phyloP scores from a whole-genome alignment of 2,888 invertebrate genomes.

The Dichetophora obliterata region DNA sequence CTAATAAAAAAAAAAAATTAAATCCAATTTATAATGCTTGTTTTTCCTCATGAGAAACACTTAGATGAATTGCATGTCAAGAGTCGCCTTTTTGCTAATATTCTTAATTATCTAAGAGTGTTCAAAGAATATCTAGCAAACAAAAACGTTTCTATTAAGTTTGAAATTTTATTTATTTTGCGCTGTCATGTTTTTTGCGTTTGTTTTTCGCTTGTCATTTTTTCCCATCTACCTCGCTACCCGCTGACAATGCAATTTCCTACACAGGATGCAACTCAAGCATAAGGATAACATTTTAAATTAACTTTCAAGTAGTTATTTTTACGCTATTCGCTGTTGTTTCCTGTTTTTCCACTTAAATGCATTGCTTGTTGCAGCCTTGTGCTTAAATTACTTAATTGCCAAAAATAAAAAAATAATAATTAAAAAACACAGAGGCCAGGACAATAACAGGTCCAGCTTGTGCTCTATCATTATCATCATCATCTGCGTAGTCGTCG shows the following conservation, averaged over 20 bases:
- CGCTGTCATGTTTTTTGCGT: background rate
- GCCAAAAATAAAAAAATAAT: slow-evolving; percentile 14
- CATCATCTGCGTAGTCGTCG: background rate
- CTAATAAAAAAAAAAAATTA: too few species aligned
- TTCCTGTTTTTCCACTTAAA: slow-evolving; percentile 33
- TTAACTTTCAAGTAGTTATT: slow-evolving; percentile 13
- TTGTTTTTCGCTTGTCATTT: background rate
- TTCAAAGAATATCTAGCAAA: too few species aligned
- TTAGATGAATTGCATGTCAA: too few species aligned
- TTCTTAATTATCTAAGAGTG: too few species aligned
- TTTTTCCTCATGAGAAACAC: too few species aligned
- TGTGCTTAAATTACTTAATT: slow-evolving; percentile 37
- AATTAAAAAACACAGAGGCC: background rate
- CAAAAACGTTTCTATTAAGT: too few species aligned
- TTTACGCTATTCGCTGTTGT: background rate
- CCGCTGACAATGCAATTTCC: background rate
- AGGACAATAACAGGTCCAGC: background rate
- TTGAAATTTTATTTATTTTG: background rate
- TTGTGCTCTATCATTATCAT: background rate
- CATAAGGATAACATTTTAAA: slow-evolving; percentile 27
- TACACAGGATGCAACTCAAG: background rate
- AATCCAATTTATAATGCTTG: too few species aligned
- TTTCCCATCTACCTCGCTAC: background rate
- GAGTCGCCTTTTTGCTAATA: too few species aligned
- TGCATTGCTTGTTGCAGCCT: slow-evolving; percentile 11